Conservation (phyloP, 2,888 invertebrate genomes). For the Bursaphelenchus okinawaensis region DNA sequence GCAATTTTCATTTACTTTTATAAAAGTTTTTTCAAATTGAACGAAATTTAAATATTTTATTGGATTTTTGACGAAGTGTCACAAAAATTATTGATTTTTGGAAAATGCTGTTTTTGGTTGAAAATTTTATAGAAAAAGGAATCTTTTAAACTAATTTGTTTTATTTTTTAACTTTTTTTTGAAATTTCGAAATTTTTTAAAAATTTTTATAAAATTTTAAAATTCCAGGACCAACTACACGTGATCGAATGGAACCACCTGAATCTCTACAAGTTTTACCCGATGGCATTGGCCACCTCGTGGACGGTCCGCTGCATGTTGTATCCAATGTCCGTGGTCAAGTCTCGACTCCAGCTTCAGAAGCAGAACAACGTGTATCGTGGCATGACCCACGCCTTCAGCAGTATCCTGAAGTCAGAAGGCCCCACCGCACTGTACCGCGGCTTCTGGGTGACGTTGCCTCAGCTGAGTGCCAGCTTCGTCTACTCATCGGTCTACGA, state of each 20-base stretch:
- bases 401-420: constrained; percentile 33
- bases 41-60: not conserved
- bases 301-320: constrained; percentile 37
- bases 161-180: not conserved
- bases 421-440: constrained; percentile 36
- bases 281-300: constrained; percentile 35
- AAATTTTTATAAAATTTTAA: too few species aligned
- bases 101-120: too few species aligned
- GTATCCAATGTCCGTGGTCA: constrained; percentile 39
- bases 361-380: constrained; percentile 41
- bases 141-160: too few species aligned
- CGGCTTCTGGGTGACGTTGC: constrained; percentile 57
- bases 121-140: too few species aligned
- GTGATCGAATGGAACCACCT: constrained; percentile 45
- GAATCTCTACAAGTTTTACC: constrained; percentile 36
- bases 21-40: not conserved
- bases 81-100: too few species aligned
- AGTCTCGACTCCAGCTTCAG: constrained; percentile 41
- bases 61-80: too few species aligned
- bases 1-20: too few species aligned
- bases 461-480: constrained; percentile 52
- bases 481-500: constrained; percentile 53
- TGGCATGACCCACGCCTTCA: constrained; percentile 36
- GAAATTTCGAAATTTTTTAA: not conserved
- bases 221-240: constrained; percentile 13